Evolutionary conservation across 2,888 invertebrate genomes (phyloP).

Genomic region (Ametastegia equiseti): DNA sequence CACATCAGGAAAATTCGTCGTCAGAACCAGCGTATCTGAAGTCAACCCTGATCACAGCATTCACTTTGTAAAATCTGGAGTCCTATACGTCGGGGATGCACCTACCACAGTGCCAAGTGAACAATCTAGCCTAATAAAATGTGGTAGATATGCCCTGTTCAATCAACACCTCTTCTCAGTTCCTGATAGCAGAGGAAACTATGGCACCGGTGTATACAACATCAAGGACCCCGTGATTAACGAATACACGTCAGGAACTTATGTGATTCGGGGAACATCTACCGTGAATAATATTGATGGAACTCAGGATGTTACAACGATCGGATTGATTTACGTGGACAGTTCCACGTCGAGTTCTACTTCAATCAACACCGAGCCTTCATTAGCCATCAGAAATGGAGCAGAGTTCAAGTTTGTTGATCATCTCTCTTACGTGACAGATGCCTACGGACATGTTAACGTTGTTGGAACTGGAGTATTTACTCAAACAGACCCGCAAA

Average conservation of each 20-base stretch:
- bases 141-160: slow-evolving; percentile 9
- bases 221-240: slow-evolving; percentile 25
- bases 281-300: slow-evolving; percentile 15
- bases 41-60: slow-evolving; percentile 4
- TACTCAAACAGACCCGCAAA: slow-evolving; percentile 15
- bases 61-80: slow-evolving; percentile 2
- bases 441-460: background rate
- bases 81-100: background rate
- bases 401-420: background rate
- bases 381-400: slow-evolving; percentile 1
- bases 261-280: background rate
- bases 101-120: background rate
- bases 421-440: background rate
- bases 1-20: background rate
- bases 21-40: background rate
- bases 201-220: background rate
- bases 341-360: background rate
- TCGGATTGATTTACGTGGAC: slow-evolving; percentile 7
- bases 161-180: background rate
- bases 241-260: slow-evolving; percentile 24
- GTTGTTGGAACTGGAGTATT: background rate
- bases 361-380: background rate
- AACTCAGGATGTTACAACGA: background rate
- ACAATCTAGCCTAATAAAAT: background rate
- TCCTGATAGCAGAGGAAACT: background rate